Base-by-base conservation (phyloP, 2,888 invertebrate genomes). In the Platycnemis pennipes region DNA sequence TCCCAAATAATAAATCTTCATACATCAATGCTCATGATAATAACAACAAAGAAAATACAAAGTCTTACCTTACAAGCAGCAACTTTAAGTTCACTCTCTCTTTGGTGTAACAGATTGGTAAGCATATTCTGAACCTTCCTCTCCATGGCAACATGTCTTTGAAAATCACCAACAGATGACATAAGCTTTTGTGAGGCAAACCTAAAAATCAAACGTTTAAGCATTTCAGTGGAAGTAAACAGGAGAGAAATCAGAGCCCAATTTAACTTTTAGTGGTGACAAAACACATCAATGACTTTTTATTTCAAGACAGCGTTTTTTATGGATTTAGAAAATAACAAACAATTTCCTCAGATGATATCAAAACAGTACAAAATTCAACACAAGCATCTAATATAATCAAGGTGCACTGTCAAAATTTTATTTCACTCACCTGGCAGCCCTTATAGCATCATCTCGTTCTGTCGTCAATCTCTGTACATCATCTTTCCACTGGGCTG, bases 171-270 rank as follows among this genome's bases (percentile, higher is more conserved):
- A 26, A 91, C 42, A 42, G 63, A 91, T 56, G 44, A 42, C 37
- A 26, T 37, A 22, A 91, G 91, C 44, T 91, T 91, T 44, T 63
- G 56, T 56, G 56, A 56, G 7, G 91, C 91, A 91, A 56, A 37
- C 63, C 91, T 91, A n/a, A n/a, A n/a, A n/a, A n/a, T n/a, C n/a
- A n/a, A n/a, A n/a, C n/a, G n/a, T n/a, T n/a, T n/a, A n/a, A n/a
- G n/a, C n/a, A n/a, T n/a, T n/a, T n/a, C n/a, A n/a, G n/a, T n/a
- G n/a, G n/a, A n/a, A n/a, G n/a, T n/a, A n/a, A n/a, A n/a, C n/a
- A n/a, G n/a, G n/a, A n/a, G n/a, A n/a, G n/a, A n/a, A n/a, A n/a
- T n/a, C n/a, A n/a, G n/a, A n/a, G n/a, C n/a, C n/a, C n/a, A n/a
- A n/a, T n/a, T n/a, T n/a, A n/a, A n/a, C n/a, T n/a, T n/a, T n/a